Percentiles rank a stretch among this genome's conserved stretches.
phyloP scores from a whole-genome alignment of 2,888 invertebrate species.

The Idaea dimidiata region DNA sequence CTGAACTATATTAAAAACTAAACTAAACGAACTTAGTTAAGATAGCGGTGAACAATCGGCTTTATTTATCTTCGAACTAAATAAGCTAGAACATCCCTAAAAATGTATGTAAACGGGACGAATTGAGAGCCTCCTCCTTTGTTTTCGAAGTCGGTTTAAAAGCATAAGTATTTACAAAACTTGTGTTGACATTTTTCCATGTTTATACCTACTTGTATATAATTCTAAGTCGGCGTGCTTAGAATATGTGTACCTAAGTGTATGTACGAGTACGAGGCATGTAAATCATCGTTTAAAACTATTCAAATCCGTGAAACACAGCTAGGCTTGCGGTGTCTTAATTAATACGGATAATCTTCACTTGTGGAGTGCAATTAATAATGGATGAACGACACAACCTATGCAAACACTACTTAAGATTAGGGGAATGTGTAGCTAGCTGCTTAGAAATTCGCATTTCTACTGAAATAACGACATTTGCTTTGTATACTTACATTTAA shows the following conservation, averaged over 20 bases:
- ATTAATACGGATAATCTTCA: conserved; percentile 73
- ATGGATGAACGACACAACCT: conserved; percentile 60
- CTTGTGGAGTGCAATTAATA: conserved; percentile 79
- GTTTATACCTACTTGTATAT: neutral
- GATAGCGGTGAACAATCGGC: neutral
- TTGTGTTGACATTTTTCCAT: neutral
- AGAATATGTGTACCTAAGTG: neutral
- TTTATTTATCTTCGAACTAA: neutral
- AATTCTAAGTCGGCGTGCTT: neutral
- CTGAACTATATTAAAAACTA: no score
- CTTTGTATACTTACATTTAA: neutral
- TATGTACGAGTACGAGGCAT: neutral
- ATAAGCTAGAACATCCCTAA: no score
- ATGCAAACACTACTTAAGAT: conserved; percentile 53
- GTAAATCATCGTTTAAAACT: conserved; percentile 24
- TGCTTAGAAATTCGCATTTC: neutral
- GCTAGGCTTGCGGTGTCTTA: conserved; percentile 61
- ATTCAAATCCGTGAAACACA: conserved; percentile 43
- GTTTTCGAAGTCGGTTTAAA: no score
- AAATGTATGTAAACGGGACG: no score
- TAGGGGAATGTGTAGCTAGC: conserved; percentile 27
- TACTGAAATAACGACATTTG: neutral
- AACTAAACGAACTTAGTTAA: neutral
- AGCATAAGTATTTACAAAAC: neutral
- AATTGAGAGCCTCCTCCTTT: no score